Conservation (phyloP, 2,113 vertebrate species). For the Chrysochloris asiatica region DNA sequence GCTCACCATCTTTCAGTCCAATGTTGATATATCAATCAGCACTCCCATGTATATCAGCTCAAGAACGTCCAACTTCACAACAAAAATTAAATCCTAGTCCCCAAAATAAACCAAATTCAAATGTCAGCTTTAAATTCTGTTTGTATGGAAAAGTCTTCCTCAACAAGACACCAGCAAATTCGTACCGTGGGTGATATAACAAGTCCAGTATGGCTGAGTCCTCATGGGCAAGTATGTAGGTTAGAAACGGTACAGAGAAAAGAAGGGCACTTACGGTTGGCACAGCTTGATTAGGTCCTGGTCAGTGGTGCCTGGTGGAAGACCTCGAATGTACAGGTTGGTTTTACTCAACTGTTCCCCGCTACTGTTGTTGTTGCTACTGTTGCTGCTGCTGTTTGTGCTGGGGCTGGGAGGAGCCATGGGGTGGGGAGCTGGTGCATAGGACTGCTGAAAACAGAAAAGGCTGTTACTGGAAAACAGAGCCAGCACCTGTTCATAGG, state of each 20-base stretch:
- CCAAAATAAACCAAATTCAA: background rate
- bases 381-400: slow-evolving; percentile 95
- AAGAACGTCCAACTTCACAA: background rate
- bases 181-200: fast-evolving
- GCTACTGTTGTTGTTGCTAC: slow-evolving; percentile 92
- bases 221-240: fast-evolving
- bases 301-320: slow-evolving; percentile 97
- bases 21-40: background rate
- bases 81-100: background rate
- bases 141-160: background rate
- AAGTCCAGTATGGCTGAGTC: fast-evolving
- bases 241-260: background rate
- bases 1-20: background rate
- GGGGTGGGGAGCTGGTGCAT: slow-evolving; percentile 97
- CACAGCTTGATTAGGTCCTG: slow-evolving; percentile 99
- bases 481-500: slow-evolving; percentile 29
- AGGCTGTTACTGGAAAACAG: slow-evolving; percentile 73
- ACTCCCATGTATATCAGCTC: background rate
- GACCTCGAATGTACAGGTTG: slow-evolving; percentile 98
- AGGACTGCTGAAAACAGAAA: slow-evolving; percentile 93
- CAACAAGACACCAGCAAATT: background rate
- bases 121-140: background rate
- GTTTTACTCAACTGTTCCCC: slow-evolving; percentile 99
- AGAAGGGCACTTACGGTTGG: slow-evolving; percentile 93
- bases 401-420: slow-evolving; percentile 99